phyloP scores from a whole-genome alignment of 2,113 vertebrate genomes.

The Cairina moschata region DNA sequence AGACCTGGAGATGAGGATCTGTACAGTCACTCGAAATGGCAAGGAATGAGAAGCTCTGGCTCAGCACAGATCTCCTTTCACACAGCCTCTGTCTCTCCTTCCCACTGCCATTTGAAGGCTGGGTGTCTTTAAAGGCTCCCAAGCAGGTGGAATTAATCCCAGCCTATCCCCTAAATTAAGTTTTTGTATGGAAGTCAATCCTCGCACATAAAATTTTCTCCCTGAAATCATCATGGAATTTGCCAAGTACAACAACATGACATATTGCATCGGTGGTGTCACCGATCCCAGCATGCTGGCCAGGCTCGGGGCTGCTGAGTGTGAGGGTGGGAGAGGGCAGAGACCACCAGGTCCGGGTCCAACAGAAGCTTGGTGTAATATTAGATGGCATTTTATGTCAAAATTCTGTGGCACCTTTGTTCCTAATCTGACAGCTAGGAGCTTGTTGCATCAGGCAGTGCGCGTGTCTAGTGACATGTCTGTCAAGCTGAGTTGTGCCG shows the following conservation, averaged over 20 bases:
- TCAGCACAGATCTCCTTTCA: background rate
- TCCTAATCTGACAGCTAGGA: background rate
- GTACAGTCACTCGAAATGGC: background rate
- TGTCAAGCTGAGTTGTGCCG: background rate
- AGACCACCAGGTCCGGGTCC: background rate
- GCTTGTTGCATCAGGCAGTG: background rate
- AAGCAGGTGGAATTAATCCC: background rate
- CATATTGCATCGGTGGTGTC: accelerated
- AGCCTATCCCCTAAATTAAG: background rate
- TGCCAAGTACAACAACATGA: accelerated
- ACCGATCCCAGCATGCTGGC: background rate
- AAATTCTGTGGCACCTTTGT: background rate
- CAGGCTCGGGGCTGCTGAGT: background rate
- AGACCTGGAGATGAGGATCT: background rate
- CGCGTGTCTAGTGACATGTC: background rate
- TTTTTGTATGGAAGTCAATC: background rate
- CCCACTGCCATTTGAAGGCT: background rate
- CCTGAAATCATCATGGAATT: background rate
- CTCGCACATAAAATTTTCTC: background rate
- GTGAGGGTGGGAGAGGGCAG: background rate
- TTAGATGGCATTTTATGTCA: background rate
- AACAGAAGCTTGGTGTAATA: background rate
- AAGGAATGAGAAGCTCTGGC: background rate
- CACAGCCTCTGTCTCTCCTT: background rate
- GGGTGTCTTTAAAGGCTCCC: background rate